phyloP scores from a whole-genome alignment of 2,797 vertebrate genomes.

The Sphenodon punctatus region DNA sequence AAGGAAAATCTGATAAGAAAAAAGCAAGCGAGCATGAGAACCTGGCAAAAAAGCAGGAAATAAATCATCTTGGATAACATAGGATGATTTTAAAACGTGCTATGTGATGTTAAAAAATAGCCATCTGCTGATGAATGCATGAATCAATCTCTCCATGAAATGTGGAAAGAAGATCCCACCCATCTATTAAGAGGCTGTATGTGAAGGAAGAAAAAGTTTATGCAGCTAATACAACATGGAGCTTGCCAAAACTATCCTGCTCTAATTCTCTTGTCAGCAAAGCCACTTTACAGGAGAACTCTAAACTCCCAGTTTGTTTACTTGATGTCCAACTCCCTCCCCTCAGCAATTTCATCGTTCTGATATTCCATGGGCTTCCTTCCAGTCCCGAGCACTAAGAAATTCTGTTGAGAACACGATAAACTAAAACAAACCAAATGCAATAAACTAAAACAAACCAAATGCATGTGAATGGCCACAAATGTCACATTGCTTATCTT shows the following conservation, averaged over 20 bases:
- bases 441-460: constrained; percentile 43
- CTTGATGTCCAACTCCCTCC: not conserved
- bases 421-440: constrained; percentile 51
- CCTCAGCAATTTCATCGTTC: constrained; percentile 27
- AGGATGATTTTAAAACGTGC: not conserved
- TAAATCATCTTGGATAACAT: not conserved
- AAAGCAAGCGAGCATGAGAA: not conserved
- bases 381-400: constrained; percentile 25
- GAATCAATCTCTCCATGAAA: constrained; percentile 40
- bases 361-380: constrained; percentile 20
- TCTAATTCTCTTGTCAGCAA: constrained; percentile 63
- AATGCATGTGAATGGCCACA: constrained; percentile 44
- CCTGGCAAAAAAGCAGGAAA: not conserved
- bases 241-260: constrained; percentile 67
- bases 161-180: constrained; percentile 46
- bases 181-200: constrained; percentile 16
- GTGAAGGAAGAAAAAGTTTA: constrained; percentile 55
- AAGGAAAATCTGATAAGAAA: not conserved
- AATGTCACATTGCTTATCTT: constrained; percentile 64
- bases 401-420: constrained; percentile 42
- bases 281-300: constrained; percentile 48
- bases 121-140: constrained; percentile 14
- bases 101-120: not conserved
- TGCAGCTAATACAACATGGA: constrained; percentile 64
- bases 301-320: constrained; percentile 45